Evolutionary conservation across 2,888 invertebrate species (phyloP).

Genomic region (Lithosia quadra): DNA sequence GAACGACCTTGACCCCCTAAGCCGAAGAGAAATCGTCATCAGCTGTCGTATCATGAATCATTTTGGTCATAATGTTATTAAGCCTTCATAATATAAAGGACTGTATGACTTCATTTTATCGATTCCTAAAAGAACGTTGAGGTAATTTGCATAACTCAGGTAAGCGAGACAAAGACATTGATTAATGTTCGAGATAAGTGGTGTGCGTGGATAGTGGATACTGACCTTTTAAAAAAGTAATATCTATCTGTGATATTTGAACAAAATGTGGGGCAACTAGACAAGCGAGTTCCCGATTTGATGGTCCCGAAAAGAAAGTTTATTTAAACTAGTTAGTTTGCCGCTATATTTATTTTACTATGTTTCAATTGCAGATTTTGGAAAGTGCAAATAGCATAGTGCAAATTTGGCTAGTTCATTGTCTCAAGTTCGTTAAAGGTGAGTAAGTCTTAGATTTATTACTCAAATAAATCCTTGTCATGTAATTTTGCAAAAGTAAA

Average conservation of each 20-base stretch:
- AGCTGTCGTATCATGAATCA: conserved; percentile 62
- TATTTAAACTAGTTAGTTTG: conserved; percentile 65
- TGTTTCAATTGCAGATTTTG: conserved; percentile 80
- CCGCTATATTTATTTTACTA: conserved; percentile 72
- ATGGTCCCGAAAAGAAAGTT: conserved; percentile 37
- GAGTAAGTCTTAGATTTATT: conserved; percentile 63
- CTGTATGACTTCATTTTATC: conserved; percentile 41
- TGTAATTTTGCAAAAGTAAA: conserved; percentile 3
- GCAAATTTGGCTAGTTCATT: conserved; percentile 71
- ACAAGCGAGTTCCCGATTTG: conserved; percentile 52
- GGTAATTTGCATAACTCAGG: conserved; percentile 30
- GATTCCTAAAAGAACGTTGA: conserved; percentile 19
- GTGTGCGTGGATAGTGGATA: conserved; percentile 5
- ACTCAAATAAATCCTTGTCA: conserved; percentile 37
- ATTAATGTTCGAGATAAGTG: background rate
- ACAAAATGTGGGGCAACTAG: conserved; percentile 38
- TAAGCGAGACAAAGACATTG: conserved; percentile 18
- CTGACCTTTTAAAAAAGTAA: conserved; percentile 35
- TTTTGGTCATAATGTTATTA: conserved; percentile 39
- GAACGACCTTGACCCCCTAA: conserved; percentile 79
- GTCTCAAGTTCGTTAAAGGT: conserved; percentile 67
- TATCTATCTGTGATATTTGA: conserved; percentile 44
- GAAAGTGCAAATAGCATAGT: conserved; percentile 81
- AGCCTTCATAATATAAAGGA: conserved; percentile 37
- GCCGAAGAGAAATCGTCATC: conserved; percentile 78